Percentiles rank a stretch among this genome's conserved stretches.
Conservation (phyloP, 2,797 vertebrate species). For the Merluccius polli region DNA sequence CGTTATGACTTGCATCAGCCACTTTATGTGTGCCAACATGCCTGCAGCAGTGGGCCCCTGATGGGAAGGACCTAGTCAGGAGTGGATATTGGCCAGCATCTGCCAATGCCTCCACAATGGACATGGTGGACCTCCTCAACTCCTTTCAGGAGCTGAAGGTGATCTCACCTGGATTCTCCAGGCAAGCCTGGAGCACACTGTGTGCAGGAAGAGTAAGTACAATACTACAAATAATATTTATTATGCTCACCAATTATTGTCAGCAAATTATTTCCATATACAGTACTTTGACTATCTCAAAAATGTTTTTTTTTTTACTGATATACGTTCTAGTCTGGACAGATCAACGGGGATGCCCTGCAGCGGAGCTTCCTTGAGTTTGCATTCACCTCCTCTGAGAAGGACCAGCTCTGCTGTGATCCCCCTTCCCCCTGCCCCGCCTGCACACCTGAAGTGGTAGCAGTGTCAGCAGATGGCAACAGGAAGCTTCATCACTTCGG, state of each 20-base stretch:
- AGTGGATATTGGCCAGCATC: slow-evolving; percentile 3
- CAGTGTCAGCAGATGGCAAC: slow-evolving; percentile 1
- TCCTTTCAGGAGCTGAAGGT: slow-evolving; percentile 4
- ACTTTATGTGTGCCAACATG: background rate
- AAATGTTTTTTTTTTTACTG: background rate
- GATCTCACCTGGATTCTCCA: background rate
- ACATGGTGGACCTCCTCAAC: background rate
- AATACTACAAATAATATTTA: background rate
- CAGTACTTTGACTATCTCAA: background rate
- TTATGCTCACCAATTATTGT: background rate
- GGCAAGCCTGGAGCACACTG: background rate
- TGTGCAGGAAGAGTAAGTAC: no score
- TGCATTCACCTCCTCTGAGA: background rate
- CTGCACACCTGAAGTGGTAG: slow-evolving; percentile 4
- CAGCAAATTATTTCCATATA: slow-evolving; percentile 2
- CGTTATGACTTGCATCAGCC: slow-evolving; percentile 4
- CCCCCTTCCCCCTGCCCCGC: background rate
- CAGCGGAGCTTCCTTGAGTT: no score
- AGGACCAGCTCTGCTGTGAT: background rate
- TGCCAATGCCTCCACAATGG: slow-evolving; percentile 1
- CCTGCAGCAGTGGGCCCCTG: background rate
- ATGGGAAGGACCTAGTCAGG: background rate
- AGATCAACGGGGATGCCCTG: background rate
- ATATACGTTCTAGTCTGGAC: slow-evolving; percentile 6
- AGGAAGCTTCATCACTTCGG: background rate